Conservation (phyloP, 1,140 invertebrate genomes). For the Drosophila malerkotliana region DNA sequence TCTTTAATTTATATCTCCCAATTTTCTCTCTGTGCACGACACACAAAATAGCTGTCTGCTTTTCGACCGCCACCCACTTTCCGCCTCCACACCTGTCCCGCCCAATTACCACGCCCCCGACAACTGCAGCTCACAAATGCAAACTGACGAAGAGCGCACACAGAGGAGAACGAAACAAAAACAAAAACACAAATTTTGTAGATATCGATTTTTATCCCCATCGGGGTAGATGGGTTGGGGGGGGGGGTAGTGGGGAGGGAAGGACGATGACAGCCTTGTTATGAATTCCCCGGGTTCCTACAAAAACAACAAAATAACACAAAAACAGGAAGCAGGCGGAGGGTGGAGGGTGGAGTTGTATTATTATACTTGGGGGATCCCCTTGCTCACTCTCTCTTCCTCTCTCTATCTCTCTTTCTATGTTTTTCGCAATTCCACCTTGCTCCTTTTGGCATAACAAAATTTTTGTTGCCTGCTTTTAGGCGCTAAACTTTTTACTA, state of each 20-base stretch:
- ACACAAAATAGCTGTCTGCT: slow-evolving; percentile 3
- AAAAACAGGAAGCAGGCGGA: too few relatives aligned
- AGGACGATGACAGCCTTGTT: slow-evolving; percentile 33
- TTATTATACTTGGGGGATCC: not conserved
- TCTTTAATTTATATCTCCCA: not conserved
- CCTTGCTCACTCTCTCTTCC: too few relatives aligned
- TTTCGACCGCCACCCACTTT: not conserved
- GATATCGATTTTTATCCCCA: slow-evolving; percentile 15
- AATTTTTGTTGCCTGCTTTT: slow-evolving; percentile 38
- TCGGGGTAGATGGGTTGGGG: too few relatives aligned
- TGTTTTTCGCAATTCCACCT: not conserved
- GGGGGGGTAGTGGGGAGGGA: not conserved
- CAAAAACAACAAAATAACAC: not conserved
- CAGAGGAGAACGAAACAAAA: not conserved
- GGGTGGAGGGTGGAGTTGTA: not conserved
- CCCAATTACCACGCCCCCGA: slow-evolving; percentile 7
- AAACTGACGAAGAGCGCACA: not conserved
- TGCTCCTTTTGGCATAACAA: not conserved
- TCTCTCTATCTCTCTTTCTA: too few relatives aligned
- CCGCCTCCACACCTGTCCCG: slow-evolving; percentile 1
- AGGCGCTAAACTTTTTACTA: slow-evolving; percentile 34
- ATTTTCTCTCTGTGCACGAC: not conserved
- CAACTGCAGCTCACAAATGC: slow-evolving; percentile 10
- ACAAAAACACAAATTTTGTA: not conserved
- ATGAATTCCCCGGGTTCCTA: slow-evolving; percentile 25